Evolutionary conservation across 2,797 vertebrate genomes (phyloP).

Genomic region (Novumbra hubbsi): DNA sequence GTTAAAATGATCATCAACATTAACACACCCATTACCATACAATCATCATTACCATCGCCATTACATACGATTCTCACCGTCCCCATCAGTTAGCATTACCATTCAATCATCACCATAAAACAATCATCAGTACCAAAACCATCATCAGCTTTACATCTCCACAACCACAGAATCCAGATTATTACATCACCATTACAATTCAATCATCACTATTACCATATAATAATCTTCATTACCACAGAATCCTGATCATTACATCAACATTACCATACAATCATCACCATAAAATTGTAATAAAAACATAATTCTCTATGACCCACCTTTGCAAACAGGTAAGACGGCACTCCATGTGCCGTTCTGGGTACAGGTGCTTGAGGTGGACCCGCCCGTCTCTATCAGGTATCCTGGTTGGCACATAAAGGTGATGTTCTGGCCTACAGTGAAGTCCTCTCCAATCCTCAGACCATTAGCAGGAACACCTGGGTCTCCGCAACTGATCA

Average conservation of each 20-base stretch:
- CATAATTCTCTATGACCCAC: constrained; percentile 58
- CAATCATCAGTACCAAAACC: not conserved
- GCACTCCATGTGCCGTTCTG: constrained; percentile 94
- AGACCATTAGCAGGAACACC: constrained; percentile 89
- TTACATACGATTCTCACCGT: too few relatives aligned
- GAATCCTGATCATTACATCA: too few relatives aligned
- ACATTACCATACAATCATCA: too few relatives aligned
- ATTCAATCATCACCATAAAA: not conserved
- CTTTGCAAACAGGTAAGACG: constrained; percentile 84
- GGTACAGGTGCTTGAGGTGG: constrained; percentile 81
- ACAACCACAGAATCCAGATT: too few relatives aligned
- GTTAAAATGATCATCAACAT: too few relatives aligned
- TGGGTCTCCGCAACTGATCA: constrained; percentile 93
- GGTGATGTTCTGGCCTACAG: constrained; percentile 89
- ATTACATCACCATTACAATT: too few relatives aligned
- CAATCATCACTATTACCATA: too few relatives aligned
- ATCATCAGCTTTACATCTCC: not conserved
- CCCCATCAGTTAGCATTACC: not conserved
- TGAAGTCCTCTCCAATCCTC: constrained; percentile 86
- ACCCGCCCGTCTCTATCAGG: constrained; percentile 77
- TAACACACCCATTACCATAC: too few relatives aligned
- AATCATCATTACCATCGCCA: too few relatives aligned
- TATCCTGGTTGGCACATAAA: constrained; percentile 91
- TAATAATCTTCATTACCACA: too few relatives aligned
- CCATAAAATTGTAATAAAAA: too few relatives aligned